phyloP scores from a whole-genome alignment of 2,888 invertebrate genomes.

The Dastarcus helophoroides region DNA sequence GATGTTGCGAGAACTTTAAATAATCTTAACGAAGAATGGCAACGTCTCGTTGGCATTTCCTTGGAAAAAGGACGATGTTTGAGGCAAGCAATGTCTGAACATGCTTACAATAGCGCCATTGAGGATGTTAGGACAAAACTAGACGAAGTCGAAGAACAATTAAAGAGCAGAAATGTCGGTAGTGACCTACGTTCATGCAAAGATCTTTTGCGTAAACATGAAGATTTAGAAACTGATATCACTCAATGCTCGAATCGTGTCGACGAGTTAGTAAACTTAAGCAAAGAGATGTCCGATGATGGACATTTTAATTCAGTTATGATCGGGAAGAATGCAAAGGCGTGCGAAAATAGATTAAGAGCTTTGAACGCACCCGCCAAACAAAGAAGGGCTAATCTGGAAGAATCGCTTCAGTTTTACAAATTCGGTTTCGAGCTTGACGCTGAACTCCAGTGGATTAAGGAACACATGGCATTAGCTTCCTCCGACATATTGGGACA shows the following conservation, averaged over 20 bases:
- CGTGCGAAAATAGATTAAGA: conserved; percentile 57
- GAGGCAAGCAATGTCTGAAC: conserved; percentile 80
- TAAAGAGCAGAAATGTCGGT: conserved; percentile 75
- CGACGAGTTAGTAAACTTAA: conserved; percentile 62
- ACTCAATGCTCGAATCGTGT: conserved; percentile 73
- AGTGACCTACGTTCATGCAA: conserved; percentile 50
- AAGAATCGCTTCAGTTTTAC: conserved; percentile 75
- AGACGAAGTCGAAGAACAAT: conserved; percentile 68
- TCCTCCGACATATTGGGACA: conserved; percentile 64
- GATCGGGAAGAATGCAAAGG: conserved; percentile 67
- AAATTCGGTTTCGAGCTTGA: conserved; percentile 90
- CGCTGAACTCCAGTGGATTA: conserved; percentile 90
- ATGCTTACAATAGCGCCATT: conserved; percentile 64
- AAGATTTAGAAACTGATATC: conserved; percentile 78
- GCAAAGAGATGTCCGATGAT: conserved; percentile 82
- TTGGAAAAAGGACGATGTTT: conserved; percentile 58
- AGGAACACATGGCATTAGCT: conserved; percentile 76
- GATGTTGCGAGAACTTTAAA: conserved; percentile 57
- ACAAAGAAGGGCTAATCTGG: conserved; percentile 61
- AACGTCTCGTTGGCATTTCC: conserved; percentile 56
- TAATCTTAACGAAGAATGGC: conserved; percentile 69
- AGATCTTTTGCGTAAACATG: conserved; percentile 79
- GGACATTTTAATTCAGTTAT: conserved; percentile 91
- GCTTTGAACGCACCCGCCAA: conserved; percentile 62
- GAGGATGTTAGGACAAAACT: conserved; percentile 83